Base-by-base conservation (phyloP, 92 coral and sea anemone species). In the Epizoanthus rinbou region DNA sequence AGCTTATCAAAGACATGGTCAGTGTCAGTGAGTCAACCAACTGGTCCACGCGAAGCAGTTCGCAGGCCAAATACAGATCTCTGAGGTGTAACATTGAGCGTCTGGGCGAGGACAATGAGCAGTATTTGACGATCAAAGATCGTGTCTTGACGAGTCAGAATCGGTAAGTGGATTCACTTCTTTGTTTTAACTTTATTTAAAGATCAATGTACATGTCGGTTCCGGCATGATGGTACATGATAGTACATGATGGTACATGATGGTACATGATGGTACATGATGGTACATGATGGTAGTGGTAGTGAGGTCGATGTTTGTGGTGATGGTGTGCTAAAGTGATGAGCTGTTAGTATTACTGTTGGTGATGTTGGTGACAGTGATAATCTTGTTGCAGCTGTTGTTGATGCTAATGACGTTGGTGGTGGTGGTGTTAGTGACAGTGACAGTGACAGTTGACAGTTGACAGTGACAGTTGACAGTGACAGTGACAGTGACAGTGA, bases 1-100 rank as follows among this genome's bases (percentile, higher is more conserved):
- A 96, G 98, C 91, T 96, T 14, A 92, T 96, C 76, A 94, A 90
- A 81, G 99, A 96, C 86, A 90, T 96, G 89, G 88, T 96, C 0
- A 88, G 85, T 45, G 86, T 96, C 73, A 91, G 94, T 47, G 99
- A 96, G 76, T 85, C 93, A 9, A 91, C 96, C 57, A 94, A 87
- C 86, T 94, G 91, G 94, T 78, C 87, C 8, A 78, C 87, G 41
- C 89, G 88, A 45, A 90, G 87, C 69, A 92, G 92, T 76, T 86
- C 81, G 41, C 83, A 88, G 57, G 87, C 95, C 6, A 90, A 94
- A 78, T 94, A 92, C 92, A 96, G 91, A 52, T 94, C 98, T 2
- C 85, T 93, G 16, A 84, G 94, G 72, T 91, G 97, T 23, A 89
- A 84, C 80, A 93, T 96, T 75, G 91, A 94, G 63, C 76, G 64